Evolutionary conservation across 2,113 vertebrate species (phyloP), one percentile per base, ranked within the genome.

Genomic region (Tympanuchus pallidicinctus): DNA sequence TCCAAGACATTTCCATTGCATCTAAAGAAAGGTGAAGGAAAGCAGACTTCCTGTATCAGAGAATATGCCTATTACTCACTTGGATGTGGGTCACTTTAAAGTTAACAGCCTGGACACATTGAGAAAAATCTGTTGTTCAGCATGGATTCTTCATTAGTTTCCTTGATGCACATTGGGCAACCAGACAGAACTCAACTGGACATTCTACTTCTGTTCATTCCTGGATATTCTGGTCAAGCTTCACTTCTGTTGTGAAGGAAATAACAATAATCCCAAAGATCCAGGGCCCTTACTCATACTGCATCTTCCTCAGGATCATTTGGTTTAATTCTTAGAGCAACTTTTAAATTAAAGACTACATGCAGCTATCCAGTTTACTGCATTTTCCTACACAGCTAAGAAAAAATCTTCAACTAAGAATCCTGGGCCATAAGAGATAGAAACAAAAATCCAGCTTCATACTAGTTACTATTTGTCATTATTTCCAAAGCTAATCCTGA

Each of bases 221-320:
- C 85, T 96, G 85, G 94, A 95, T 94, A 95, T 95, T 95, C 93
- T 94, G 94, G 92, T 72, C 90, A 96, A 92, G 96, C 92, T 96
- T 88, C 94, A 96, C 96, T 96, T 96, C 94, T 96, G 96, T 96
- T 96, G 90, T 92, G 96, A 96, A 95, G 94, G 95, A 96, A 96
- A 96, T 94, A 95, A 96, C 90, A 96, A 94, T 93, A 96, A 96
- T 95, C 94, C 94, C 96, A 94, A 95, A 96, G 93, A 96, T 92
- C 93, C 92, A 90, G 94, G 94, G 76, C 80, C 93, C 82, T 72
- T 72, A 28, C 67, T 90, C 86, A 61, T 63, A 69, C 88, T 93
- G 59, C 28, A 90, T 63, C 57, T 80, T 93, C 92, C 77, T 91
- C 86, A 95, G 96, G 96, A 96, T 92, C 88, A 67, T 88, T 94